These are phyloP conservation scores for Helobdella robusta DNA, from an alignment of 2,888 invertebrate species.

Conservation along the genomic window DNA sequence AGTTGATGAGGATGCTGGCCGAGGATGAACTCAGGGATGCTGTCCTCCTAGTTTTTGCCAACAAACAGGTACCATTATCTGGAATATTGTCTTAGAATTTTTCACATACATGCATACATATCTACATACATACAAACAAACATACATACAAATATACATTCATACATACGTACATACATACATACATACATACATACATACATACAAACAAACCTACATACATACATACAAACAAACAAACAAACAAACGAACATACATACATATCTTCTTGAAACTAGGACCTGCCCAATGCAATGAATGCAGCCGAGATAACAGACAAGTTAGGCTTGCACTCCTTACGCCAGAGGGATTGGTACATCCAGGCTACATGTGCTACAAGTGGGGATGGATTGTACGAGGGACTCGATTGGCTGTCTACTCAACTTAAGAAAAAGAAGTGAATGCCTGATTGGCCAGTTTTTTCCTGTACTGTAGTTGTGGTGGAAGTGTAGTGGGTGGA, in stretches of 20 bases:
- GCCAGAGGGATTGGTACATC: constrained; percentile 73
- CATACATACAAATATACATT: no score
- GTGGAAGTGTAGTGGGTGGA: background rate
- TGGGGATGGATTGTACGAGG: constrained; percentile 26
- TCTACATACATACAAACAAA: no score
- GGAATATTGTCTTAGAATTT: background rate
- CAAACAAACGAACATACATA: no score
- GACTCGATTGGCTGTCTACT: constrained; percentile 26
- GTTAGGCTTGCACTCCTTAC: constrained; percentile 89
- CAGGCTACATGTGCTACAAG: constrained; percentile 25
- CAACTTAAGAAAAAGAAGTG: constrained; percentile 24
- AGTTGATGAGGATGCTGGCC: constrained; percentile 95
- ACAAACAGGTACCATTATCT: constrained; percentile 88
- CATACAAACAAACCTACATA: no score
- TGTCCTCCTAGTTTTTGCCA: constrained; percentile 95
- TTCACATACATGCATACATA: no score
- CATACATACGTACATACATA: no score
- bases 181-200: no score
- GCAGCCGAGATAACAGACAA: constrained; percentile 99
- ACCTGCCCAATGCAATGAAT: constrained; percentile 99
- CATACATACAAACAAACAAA: no score
- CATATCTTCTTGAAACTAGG: no score
- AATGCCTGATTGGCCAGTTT: background rate
- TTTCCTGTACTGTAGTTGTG: background rate
- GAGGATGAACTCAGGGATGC: constrained; percentile 99